Percentiles rank a stretch among this genome's conserved stretches.
phyloP scores from a whole-genome alignment of 2,113 vertebrate genomes.

The Oncorhynchus nerka region DNA sequence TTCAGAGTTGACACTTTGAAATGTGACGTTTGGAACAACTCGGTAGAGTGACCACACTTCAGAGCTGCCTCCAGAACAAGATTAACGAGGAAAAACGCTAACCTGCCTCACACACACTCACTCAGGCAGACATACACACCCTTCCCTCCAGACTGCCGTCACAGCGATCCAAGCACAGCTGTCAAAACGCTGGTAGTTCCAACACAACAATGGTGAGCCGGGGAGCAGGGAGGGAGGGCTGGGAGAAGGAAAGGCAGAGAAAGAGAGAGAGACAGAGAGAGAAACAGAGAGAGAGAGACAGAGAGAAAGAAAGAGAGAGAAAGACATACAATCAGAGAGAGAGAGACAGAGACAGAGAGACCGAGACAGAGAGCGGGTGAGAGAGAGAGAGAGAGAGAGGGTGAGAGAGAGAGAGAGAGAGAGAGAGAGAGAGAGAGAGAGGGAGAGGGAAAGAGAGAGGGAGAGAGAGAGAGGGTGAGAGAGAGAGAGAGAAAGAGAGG shows the following conservation, averaged over 20 bases:
- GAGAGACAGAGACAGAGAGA: not conserved
- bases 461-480: too few species aligned
- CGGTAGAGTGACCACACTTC: too few species aligned
- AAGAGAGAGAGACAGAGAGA: not conserved
- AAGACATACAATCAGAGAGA: too few species aligned
- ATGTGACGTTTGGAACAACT: too few species aligned
- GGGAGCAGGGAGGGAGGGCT: slow-evolving; percentile 17
- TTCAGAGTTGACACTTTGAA: too few species aligned
- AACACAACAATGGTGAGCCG: slow-evolving; percentile 61
- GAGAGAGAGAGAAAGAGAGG: not conserved
- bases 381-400: not conserved
- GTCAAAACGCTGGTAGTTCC: slow-evolving; percentile 75
- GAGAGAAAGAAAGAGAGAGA: not conserved
- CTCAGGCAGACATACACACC: slow-evolving; percentile 63
- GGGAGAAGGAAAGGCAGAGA: slow-evolving; percentile 14
- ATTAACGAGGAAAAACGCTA: too few species aligned
- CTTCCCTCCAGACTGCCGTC: slow-evolving; percentile 71
- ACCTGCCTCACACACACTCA: too few species aligned
- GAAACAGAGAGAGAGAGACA: not conserved
- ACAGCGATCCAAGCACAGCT: slow-evolving; percentile 74
- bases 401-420: not conserved
- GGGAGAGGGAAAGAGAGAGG: not conserved
- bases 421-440: not conserved
- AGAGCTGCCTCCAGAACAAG: too few species aligned
- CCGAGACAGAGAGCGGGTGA: not conserved